phyloP scores from a whole-genome alignment of 92 coral and sea anemone genomes.

The Palythoa grandiflora region DNA sequence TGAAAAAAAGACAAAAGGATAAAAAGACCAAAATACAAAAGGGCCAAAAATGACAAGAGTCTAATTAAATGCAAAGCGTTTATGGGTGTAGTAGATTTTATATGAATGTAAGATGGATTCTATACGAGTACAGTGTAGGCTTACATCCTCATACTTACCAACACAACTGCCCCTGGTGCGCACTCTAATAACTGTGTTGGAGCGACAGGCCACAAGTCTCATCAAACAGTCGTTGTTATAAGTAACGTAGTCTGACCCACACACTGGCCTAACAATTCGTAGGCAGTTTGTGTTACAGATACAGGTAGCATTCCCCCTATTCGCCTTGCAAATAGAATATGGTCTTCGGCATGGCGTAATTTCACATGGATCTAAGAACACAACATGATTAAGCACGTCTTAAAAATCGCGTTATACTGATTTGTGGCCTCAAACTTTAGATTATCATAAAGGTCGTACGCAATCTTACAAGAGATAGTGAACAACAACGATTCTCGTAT shows the following conservation, averaged over 20 bases:
- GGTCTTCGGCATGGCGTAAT: slow-evolving; percentile 7
- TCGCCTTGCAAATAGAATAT: not conserved
- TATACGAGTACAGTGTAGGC: not conserved
- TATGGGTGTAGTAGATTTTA: too few species aligned
- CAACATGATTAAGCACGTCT: too few species aligned
- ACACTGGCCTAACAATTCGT: not conserved
- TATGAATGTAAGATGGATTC: not conserved
- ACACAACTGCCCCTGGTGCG: slow-evolving; percentile 27
- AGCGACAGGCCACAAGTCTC: not conserved
- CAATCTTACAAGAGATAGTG: too few species aligned
- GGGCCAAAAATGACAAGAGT: too few species aligned
- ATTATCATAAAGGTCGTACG: too few species aligned
- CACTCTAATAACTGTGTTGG: not conserved
- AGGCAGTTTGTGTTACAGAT: slow-evolving; percentile 15
- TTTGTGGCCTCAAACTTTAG: too few species aligned
- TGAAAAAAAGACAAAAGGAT: too few species aligned
- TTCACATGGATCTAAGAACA: not conserved
- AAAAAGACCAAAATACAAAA: too few species aligned
- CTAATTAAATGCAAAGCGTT: too few species aligned
- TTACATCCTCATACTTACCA: not conserved
- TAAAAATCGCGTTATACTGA: too few species aligned
- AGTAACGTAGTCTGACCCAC: not conserved
- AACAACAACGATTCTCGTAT: too few species aligned
- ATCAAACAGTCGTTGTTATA: slow-evolving; percentile 11
- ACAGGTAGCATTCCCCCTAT: not conserved